Conservation (phyloP, 2,797 vertebrate species). For the Hafferia zeledoni region DNA sequence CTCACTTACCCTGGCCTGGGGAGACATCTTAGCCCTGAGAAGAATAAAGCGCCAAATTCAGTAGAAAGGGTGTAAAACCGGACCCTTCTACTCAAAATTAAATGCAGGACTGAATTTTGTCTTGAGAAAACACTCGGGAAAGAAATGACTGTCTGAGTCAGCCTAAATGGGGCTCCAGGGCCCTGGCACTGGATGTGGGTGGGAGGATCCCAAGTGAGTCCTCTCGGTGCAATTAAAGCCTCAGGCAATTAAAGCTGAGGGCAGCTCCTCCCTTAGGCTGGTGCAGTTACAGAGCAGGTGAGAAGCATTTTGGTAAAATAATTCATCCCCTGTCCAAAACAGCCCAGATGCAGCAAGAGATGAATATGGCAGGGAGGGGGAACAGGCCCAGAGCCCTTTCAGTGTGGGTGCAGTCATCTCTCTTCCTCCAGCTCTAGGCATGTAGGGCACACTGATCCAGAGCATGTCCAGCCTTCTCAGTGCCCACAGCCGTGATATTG, state of each 20-base stretch:
- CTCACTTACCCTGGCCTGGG: not conserved
- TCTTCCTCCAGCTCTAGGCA: not conserved
- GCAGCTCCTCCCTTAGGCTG: not conserved
- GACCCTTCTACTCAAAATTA: not conserved
- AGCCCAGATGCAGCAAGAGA: not conserved
- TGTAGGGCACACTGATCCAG: fast-evolving
- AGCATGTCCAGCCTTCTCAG: fast-evolving
- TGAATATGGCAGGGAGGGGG: not conserved
- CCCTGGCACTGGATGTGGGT: fast-evolving
- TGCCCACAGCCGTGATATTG: not conserved
- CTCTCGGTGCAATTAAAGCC: not conserved
- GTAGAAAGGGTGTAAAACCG: fast-evolving
- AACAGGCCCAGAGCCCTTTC: not conserved
- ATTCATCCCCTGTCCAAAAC: not conserved
- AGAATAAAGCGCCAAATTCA: not conserved
- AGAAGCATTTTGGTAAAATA: not conserved
- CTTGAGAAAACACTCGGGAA: fast-evolving
- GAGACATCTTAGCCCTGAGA: not conserved
- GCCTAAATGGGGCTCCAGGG: not conserved
- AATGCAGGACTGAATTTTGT: not conserved
- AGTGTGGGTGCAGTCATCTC: fast-evolving
- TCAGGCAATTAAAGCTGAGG: not conserved
- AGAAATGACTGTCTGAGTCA: fast-evolving
- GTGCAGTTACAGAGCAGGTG: not conserved
- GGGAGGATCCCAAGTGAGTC: not conserved